A percentile compares a stretch with the other conserved stretches of the same genome.
Conservation (phyloP, 1,140 invertebrate species). For the Scaptomyza montana region DNA sequence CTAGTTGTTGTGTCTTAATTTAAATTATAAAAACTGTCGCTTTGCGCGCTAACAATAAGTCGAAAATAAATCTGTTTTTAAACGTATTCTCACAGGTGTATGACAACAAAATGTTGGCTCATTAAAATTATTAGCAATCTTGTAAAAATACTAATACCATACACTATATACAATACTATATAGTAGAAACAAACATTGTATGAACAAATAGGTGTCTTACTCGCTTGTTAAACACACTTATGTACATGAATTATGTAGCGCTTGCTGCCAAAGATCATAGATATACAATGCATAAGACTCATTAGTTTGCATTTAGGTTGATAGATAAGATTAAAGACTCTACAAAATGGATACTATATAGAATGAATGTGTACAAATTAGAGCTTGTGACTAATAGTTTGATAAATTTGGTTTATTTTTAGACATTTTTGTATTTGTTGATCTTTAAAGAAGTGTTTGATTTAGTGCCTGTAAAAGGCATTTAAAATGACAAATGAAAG, state of each 20-base stretch:
- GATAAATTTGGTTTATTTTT: background rate
- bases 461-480: too few relatives aligned
- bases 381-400: background rate
- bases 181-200: background rate
- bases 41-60: conserved; percentile 39
- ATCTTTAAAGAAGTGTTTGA: too few relatives aligned
- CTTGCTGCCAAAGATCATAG: conserved; percentile 28
- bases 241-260: conserved; percentile 16
- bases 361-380: too few relatives aligned
- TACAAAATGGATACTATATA: background rate
- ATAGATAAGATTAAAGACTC: background rate
- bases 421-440: too few relatives aligned
- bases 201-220: conserved; percentile 19
- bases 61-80: conserved; percentile 77
- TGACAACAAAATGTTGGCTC: conserved; percentile 66
- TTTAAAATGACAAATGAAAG: too few relatives aligned
- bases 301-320: background rate
- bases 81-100: conserved; percentile 79
- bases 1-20: conserved; percentile 62
- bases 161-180: conserved; percentile 9
- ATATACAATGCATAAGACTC: conserved; percentile 4
- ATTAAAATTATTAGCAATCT: conserved; percentile 77
- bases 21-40: conserved; percentile 58
- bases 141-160: conserved; percentile 26
- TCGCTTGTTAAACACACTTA: conserved; percentile 42